A percentile compares a stretch with the other conserved stretches of the same genome.
These are phyloP conservation scores for Marmota monax DNA, from an alignment of 2,113 vertebrate genomes.

Conservation along the genomic window DNA sequence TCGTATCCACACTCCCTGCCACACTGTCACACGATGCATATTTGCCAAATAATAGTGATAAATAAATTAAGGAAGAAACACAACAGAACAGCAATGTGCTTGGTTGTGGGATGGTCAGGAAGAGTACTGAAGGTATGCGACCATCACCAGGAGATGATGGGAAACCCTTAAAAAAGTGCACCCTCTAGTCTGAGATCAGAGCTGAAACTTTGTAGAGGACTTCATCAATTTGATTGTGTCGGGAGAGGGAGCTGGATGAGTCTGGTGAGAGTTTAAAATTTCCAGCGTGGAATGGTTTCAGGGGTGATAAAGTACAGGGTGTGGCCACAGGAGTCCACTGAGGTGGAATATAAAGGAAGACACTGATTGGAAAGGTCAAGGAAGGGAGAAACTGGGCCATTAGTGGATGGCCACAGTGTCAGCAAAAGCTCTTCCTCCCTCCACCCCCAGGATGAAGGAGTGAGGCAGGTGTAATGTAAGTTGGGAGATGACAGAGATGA, in stretches of 20 bases:
- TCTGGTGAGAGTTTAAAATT: neutral
- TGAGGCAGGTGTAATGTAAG: neutral
- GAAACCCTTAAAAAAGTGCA: neutral
- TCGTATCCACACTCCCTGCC: neutral
- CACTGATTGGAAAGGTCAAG: conserved; percentile 1
- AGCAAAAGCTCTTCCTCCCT: neutral
- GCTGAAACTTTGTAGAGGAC: neutral
- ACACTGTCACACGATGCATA: neutral
- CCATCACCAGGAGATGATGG: neutral
- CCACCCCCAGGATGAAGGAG: neutral
- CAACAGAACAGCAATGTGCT: neutral
- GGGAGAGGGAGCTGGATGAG: neutral
- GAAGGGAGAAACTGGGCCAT: conserved; percentile 24
- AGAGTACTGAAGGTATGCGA: neutral
- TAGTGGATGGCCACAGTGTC: neutral
- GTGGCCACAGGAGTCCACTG: neutral
- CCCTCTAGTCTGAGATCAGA: neutral
- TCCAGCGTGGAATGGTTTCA: neutral
- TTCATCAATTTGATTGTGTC: neutral
- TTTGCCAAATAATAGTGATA: neutral
- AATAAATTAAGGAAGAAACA: neutral
- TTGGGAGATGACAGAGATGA: neutral
- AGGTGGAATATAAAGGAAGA: neutral
- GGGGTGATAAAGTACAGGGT: neutral
- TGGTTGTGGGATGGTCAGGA: neutral